Base-by-base conservation (phyloP, 1,140 invertebrate species). In the Tribolium castaneum region DNA sequence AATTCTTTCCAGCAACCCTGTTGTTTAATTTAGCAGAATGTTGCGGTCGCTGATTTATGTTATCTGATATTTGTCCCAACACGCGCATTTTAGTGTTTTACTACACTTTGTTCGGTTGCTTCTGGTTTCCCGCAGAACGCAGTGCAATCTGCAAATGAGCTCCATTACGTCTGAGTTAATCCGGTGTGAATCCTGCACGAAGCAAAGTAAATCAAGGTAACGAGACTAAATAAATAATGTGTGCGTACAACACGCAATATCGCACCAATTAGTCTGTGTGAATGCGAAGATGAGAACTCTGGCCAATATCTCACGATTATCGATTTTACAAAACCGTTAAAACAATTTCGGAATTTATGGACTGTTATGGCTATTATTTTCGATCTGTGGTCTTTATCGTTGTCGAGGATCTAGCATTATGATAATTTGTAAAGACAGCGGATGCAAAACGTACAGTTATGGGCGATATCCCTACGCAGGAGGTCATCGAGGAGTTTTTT, bases 341-440 rank as follows among this genome's bases (percentile, higher is more conserved):
- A 66, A 66, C 59, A 66, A 66, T 66, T 66, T 35, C 30, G 59
- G 14, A 66, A 66, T 66, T 66, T 66, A 66, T 14, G 30, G 30
- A 34, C 30, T 66, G 59, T 66, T 66, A 66, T 35, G 59, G 30
- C 59, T 66, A 66, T 66, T 66, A 66, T 66, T 66, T 66, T 66
- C 59, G 30, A 59, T 59, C 54, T n/a, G 19, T n/a, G 19, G 59
- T 35, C 25, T 66, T 66, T 66, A 66, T 66, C 59, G 59, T 9
- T 35, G 59, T 35, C 30, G 59, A 34, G 54, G 30, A 66, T 66
- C 59, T 66, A 35, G 59, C 59, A 39, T 66, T 66, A 66, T 34
- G 59, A 66, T 66, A 66, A 66, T 66, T 66, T 66, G 59, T 66
- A 35, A 35, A 66, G 30, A 35, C 59, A 13, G n/a, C 39, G 25